These are phyloP conservation scores for Machimus rusticus DNA, from an alignment of 2,888 invertebrate species.

Conservation along the genomic window DNA sequence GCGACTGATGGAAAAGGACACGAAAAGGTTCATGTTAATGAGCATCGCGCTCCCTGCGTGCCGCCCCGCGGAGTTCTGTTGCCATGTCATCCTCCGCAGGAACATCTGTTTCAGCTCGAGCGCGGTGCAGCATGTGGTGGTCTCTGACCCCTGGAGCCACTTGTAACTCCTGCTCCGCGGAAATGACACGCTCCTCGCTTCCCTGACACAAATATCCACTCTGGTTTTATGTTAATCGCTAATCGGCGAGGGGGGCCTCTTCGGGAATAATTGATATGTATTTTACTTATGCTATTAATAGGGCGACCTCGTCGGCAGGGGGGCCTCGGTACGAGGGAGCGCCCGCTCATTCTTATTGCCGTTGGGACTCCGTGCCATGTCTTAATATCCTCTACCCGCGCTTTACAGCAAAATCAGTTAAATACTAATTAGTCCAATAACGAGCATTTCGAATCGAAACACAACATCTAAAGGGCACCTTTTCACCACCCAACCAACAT, in stretches of 20 bases:
- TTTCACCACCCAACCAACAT: neutral
- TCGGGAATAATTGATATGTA: neutral
- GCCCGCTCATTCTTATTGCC: neutral
- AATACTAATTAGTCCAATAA: neutral
- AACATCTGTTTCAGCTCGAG: constrained; percentile 20
- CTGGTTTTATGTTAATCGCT: neutral
- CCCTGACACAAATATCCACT: neutral
- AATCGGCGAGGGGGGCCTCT: neutral
- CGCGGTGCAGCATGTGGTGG: constrained; percentile 1
- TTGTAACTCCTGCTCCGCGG: neutral
- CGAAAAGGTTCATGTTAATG: neutral
- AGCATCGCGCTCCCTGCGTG: neutral
- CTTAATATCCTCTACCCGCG: neutral
- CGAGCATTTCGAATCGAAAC: neutral
- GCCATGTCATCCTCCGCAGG: neutral
- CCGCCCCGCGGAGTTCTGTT: constrained; percentile 4
- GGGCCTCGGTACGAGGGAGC: neutral
- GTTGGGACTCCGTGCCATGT: neutral
- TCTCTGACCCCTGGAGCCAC: constrained; percentile 1
- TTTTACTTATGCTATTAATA: neutral
- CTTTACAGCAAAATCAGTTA: neutral
- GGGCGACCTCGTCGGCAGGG: neutral
- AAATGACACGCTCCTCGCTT: neutral
- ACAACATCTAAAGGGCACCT: neutral
- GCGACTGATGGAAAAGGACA: constrained; percentile 31